A percentile compares a stretch with the other conserved stretches of the same genome.
These are phyloP conservation scores for Neopipo cinnamomea DNA, from an alignment of 2,113 vertebrate species.

Conservation along the genomic window DNA sequence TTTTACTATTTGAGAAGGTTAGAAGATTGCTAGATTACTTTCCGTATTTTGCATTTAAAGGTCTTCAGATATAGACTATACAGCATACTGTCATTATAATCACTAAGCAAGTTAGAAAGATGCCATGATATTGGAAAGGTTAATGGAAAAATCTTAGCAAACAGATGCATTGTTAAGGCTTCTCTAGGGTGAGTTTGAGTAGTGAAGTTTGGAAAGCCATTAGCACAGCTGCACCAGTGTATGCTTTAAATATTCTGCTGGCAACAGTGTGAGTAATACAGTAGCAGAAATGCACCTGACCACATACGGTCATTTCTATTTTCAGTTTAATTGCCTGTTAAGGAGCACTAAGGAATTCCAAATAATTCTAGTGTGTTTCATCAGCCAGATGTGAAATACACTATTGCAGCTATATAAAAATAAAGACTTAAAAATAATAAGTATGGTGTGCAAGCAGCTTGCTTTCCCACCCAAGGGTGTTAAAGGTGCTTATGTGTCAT, in stretches of 20 bases:
- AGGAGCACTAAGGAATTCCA: constrained; percentile 55
- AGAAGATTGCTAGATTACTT: background rate
- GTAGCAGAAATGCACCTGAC: constrained; percentile 46
- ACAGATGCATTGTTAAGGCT: constrained; percentile 29
- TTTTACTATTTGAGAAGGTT: background rate
- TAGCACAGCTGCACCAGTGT: constrained; percentile 13
- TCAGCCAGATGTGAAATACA: constrained; percentile 51
- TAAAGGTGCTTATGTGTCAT: constrained; percentile 18
- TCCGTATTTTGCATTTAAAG: background rate
- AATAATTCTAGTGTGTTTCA: constrained; percentile 59
- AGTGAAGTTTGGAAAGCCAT: constrained; percentile 42
- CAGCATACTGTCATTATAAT: background rate
- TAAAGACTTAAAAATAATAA: constrained; percentile 42
- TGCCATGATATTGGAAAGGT: background rate
- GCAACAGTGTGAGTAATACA: constrained; percentile 29
- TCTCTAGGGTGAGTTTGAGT: constrained; percentile 47
- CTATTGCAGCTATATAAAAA: constrained; percentile 13
- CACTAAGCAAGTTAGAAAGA: background rate
- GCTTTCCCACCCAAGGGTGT: constrained; percentile 3
- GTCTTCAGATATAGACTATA: background rate
- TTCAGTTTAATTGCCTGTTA: constrained; percentile 64
- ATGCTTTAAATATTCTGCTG: constrained; percentile 45
- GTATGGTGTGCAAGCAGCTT: background rate
- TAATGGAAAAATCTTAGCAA: constrained; percentile 11
- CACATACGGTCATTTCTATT: constrained; percentile 26